These are phyloP conservation scores for Rhinatrema bivittatum DNA, from an alignment of 2,797 vertebrate genomes.

Conservation along the genomic window DNA sequence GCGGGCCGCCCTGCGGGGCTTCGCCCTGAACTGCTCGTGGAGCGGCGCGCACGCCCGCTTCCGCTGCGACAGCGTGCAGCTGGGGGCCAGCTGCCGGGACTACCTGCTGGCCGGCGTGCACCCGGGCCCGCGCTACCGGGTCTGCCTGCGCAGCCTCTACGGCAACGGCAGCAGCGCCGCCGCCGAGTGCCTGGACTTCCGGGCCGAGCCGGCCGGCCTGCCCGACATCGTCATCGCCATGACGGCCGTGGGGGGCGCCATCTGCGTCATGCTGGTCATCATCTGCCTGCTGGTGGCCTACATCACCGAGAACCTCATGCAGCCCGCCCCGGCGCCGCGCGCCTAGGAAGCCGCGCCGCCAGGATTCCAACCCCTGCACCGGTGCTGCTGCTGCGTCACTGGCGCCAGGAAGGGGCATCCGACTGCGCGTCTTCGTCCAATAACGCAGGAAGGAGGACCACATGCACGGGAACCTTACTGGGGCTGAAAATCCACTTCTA, in stretches of 20 bases:
- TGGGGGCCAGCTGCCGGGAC: conserved; percentile 80
- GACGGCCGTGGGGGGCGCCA: conserved; percentile 93
- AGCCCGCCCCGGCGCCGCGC: too few relatives aligned
- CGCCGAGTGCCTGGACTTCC: conserved; percentile 83
- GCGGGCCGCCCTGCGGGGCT: conserved; percentile 53
- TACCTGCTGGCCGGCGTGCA: conserved; percentile 82
- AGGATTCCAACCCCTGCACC: not conserved
- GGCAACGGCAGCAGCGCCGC: conserved; percentile 21
- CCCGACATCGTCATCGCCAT: conserved; percentile 94
- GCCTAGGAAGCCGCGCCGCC: conserved; percentile 6
- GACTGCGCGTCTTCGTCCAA: too few relatives aligned
- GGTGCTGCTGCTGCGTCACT: not conserved
- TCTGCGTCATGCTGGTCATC: conserved; percentile 97
- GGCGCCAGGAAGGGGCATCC: too few relatives aligned
- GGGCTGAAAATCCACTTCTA: too few relatives aligned
- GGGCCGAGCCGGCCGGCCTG: conserved; percentile 76
- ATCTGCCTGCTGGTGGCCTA: conserved; percentile 95
- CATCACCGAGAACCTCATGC: conserved; percentile 95
- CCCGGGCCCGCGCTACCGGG: conserved; percentile 81
- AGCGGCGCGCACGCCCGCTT: conserved; percentile 90
- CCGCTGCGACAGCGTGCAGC: conserved; percentile 78
- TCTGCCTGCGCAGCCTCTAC: conserved; percentile 72
- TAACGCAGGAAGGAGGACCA: too few relatives aligned
- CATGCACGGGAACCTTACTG: too few relatives aligned
- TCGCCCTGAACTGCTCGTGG: conserved; percentile 86